Conservation (phyloP, 1,140 invertebrate genomes). For the Melitaea cinxia region DNA sequence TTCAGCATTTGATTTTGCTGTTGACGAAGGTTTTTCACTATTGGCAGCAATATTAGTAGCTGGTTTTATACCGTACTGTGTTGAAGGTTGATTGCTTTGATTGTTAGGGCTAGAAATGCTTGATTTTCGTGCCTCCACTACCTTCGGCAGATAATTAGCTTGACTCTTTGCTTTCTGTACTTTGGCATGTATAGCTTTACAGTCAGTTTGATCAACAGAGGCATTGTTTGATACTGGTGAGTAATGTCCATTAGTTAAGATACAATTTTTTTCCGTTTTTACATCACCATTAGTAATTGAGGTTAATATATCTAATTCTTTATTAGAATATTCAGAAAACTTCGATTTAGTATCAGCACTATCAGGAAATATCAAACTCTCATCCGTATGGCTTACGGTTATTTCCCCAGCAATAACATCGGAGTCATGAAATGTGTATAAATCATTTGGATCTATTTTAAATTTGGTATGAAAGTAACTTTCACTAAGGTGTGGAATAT, state of each 20-base stretch:
- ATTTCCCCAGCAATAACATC: constrained; percentile 76
- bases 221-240: constrained; percentile 36
- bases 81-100: constrained; percentile 34
- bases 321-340: constrained; percentile 60
- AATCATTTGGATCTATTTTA: constrained; percentile 77
- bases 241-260: constrained; percentile 67
- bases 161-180: constrained; percentile 53
- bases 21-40: constrained; percentile 49
- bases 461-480: constrained; percentile 75
- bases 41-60: constrained; percentile 67
- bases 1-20: constrained; percentile 47
- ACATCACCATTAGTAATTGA: constrained; percentile 62
- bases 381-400: constrained; percentile 74
- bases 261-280: constrained; percentile 52
- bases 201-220: constrained; percentile 44
- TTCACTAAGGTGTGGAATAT: constrained; percentile 73
- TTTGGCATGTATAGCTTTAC: constrained; percentile 62
- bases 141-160: constrained; percentile 44
- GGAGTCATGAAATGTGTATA: constrained; percentile 78
- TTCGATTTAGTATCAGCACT: constrained; percentile 60
- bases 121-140: constrained; percentile 39
- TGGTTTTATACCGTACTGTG: constrained; percentile 51
- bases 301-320: constrained; percentile 56
- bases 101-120: constrained; percentile 56
- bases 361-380: constrained; percentile 66